Base-by-base conservation (phyloP, 2,797 vertebrate genomes). In the Acipenser oxyrinchus region DNA sequence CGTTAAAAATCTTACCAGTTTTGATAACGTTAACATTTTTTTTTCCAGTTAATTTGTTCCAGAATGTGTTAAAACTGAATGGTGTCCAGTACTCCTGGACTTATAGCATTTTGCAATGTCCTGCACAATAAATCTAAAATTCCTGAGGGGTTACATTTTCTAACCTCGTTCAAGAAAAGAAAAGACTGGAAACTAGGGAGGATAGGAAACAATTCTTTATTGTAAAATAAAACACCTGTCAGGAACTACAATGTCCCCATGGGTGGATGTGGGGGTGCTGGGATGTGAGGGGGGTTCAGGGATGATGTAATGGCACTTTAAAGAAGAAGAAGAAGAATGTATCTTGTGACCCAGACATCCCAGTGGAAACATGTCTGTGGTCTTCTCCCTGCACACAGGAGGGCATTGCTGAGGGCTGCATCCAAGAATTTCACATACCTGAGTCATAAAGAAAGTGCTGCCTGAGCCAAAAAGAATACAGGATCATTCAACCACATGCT, bases 301-400 rank as follows among this genome's bases (percentile, higher is more conserved):
- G 73, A 64, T 70, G 51, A 70, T 74, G 73, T 78, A 76, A 76
- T 77, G 71, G 68, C 69, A 70, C 68, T 73, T 51, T 71, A 63
- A 15, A 37, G 23, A 37, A 37, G 23, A 73, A 37, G 68, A 68
- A 51, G 65, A 67, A 49, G 49, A 37, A 51, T 13, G 70, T 48
- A 23, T 81, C 67, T 55, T 48, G 11, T 77, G 75, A 73, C 76
- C 78, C 77, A 84, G 81, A 85, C 80, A 76, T 82, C 79, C 69
- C 37, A 72, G 51, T 80, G 77, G 81, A 76, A 71, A 68, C 64
- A 68, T 9, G 79, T 81, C 78, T 81, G 82, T 71, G 74, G 68
- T 77, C 73, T 15, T 57, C 61, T 48, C 69, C 70, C 60, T 68
- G 50, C 62, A 71, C 62, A 71, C 10, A 3, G 71, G n/a, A n/a